A percentile compares a stretch with the other conserved stretches of the same genome.
phyloP scores from a whole-genome alignment of 1,140 invertebrate genomes.

The Drosophila mayri region DNA sequence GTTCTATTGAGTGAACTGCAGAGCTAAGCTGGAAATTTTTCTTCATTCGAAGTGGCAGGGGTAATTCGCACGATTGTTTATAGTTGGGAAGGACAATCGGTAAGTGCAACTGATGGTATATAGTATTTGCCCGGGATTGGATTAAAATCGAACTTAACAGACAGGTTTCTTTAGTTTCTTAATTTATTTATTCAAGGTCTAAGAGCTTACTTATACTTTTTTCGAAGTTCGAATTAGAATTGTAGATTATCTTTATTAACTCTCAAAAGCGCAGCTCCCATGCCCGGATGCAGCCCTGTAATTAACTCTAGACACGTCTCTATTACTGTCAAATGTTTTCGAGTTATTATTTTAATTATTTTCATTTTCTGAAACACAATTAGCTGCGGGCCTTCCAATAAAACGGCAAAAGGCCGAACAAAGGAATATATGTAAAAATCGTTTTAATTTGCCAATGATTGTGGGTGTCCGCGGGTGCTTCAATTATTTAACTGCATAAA shows the following conservation, averaged over 20 bases:
- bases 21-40: slow-evolving; percentile 28
- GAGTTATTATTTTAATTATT: slow-evolving; percentile 27
- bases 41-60: slow-evolving; percentile 26
- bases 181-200: not conserved
- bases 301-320: slow-evolving; percentile 12
- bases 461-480: slow-evolving; percentile 43
- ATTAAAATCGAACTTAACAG: slow-evolving; percentile 1
- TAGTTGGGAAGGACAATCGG: not conserved
- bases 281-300: not conserved
- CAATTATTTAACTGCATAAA: slow-evolving; percentile 63
- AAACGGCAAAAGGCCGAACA: slow-evolving; percentile 6
- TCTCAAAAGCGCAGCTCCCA: not conserved
- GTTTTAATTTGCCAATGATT: slow-evolving; percentile 48
- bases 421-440: slow-evolving; percentile 45
- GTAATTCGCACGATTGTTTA: slow-evolving; percentile 39
- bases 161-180: not conserved
- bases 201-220: not conserved
- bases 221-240: not conserved
- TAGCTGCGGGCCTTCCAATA: slow-evolving; percentile 36
- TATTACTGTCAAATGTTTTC: slow-evolving; percentile 36
- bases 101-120: not conserved
- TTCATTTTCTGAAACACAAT: slow-evolving; percentile 34
- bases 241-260: not conserved
- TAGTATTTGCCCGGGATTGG: not conserved
- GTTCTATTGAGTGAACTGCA: slow-evolving; percentile 46